phyloP scores from a whole-genome alignment of 2,113 vertebrate species.

The Gallinago undulata region DNA sequence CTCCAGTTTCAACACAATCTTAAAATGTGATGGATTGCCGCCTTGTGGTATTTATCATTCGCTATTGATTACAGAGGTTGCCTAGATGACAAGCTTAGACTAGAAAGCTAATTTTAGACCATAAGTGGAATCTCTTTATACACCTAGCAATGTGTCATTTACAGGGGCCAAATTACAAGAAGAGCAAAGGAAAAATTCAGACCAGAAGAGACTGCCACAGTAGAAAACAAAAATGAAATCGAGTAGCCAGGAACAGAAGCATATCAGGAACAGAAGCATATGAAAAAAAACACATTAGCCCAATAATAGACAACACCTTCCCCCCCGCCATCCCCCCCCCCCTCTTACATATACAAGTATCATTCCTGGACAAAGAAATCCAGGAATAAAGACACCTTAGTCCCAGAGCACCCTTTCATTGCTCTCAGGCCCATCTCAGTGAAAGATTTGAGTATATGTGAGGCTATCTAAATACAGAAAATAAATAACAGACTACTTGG shows the following conservation, averaged over 20 bases:
- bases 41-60: conserved; percentile 1
- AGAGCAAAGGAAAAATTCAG: neutral
- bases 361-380: neutral
- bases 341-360: neutral
- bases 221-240: neutral
- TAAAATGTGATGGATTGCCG: neutral
- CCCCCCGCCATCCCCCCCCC: too few relatives aligned
- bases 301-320: neutral
- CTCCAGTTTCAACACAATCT: conserved; percentile 1
- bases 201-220: neutral
- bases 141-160: neutral
- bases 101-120: conserved; percentile 33
- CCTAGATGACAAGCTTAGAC: conserved; percentile 27
- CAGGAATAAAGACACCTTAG: neutral
- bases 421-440: neutral
- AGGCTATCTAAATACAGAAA: neutral
- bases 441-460: neutral
- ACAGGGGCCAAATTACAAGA: neutral
- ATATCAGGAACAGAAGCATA: neutral
- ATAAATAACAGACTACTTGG: neutral
- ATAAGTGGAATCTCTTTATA: neutral
- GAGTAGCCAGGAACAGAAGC: neutral
- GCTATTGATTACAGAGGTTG: neutral
- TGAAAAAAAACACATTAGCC: neutral
- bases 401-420: neutral